Base-by-base conservation (phyloP, 1,140 invertebrate species). In the Drosophila guanche region DNA sequence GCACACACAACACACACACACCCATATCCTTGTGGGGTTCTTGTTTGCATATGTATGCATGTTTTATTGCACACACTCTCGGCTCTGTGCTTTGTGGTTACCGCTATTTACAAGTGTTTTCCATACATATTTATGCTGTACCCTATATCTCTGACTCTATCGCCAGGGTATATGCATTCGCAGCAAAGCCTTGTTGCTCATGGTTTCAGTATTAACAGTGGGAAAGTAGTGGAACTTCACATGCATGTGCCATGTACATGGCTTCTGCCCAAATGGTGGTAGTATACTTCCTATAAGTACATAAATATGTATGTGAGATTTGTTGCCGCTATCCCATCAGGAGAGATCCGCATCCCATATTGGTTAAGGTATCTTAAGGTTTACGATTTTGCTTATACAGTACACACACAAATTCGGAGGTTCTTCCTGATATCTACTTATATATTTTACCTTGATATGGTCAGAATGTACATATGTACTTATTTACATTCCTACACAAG, bases 51-150 rank as follows among this genome's bases (percentile, higher is more conserved):
- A 80, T 77, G 66, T 86, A 81, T 86, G 77, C 77, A 86, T 83
- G 78, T 86, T 86, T 88, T 88, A 88, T 86, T 88, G 83, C 73
- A 88, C 58, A 78, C 71, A 86, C 58, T 70, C 60, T 81, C 62
- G 83, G 60, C 33, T 88, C 59, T 68, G 74, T 84, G 59, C 78
- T 88, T 76, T 88, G 81, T 77, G 77, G 81, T 66, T 75, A 73
- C 66, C 66, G 65, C 83, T 75, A 88, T 86, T 88, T 88, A 88
- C 81, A 88, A 81, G 74, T 88, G 83, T 88, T 81, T 81, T 68
- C 20, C 57, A 50, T 54, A 75, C 52, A 75, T 40, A 48, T 59
- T 74, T 68, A 29, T 57, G 50, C 53, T 16, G 33, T 66, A 29
- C 5, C 12, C 43, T 41, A 22, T 16, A 16, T 25, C 3, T 16